Evolutionary conservation across 2,888 invertebrate species (phyloP).

Genomic region (Drosophila hamatofila): DNA sequence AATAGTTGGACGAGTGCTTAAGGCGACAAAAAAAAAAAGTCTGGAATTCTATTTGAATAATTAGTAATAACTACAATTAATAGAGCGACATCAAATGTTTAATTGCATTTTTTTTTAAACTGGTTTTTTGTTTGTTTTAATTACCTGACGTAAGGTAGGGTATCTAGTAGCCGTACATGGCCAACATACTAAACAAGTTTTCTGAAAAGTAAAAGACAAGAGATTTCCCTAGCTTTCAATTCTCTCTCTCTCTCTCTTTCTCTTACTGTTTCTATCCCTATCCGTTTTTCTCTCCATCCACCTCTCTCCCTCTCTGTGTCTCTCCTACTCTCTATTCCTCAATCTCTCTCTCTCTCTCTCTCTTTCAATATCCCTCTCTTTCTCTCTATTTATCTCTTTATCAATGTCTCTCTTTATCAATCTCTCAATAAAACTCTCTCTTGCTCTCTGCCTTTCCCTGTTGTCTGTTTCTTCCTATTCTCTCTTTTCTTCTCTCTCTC

Average conservation of each 20-base stretch:
- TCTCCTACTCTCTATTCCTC: not conserved
- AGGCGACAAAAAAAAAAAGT: not conserved
- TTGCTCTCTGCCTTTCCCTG: not conserved
- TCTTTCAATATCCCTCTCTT: not conserved
- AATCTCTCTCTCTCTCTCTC: not conserved
- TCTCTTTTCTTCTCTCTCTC: not conserved
- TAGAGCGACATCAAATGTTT: conserved; percentile 1
- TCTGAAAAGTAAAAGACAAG: not conserved
- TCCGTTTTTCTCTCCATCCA: too few relatives aligned
- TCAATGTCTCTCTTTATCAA: not conserved
- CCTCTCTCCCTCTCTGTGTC: not conserved
- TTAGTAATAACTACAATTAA: not conserved
- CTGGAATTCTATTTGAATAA: not conserved
- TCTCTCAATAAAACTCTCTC: not conserved
- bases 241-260: not conserved
- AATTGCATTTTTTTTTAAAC: not conserved
- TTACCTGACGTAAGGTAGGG: not conserved
- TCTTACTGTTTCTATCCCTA: too few relatives aligned
- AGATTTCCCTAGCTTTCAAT: not conserved
- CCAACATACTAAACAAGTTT: not conserved
- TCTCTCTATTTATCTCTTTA: not conserved
- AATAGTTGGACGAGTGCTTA: conserved; percentile 1
- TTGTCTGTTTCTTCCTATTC: too few relatives aligned
- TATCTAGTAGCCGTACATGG: not conserved
- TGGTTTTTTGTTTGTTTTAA: too few relatives aligned